Conservation (phyloP, 2,888 invertebrate genomes). For the Dryobota labecula region DNA sequence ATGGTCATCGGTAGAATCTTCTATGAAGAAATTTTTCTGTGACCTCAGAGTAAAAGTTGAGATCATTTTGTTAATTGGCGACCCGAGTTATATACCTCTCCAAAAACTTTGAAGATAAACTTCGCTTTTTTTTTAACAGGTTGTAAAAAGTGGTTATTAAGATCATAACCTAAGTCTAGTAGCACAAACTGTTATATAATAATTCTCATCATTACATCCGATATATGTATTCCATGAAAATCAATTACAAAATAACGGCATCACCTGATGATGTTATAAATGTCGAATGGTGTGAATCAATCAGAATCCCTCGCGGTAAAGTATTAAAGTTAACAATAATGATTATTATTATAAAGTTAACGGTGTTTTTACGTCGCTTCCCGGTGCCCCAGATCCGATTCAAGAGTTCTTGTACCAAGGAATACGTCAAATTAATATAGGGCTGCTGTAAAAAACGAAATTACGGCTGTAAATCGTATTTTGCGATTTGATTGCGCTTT, state of each 20-base stretch:
- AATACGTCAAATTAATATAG: conserved; percentile 52
- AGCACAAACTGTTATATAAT: background rate
- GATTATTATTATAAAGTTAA: conserved; percentile 52
- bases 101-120: background rate
- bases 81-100: background rate
- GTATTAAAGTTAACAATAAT: conserved; percentile 51
- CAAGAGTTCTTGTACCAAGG: conserved; percentile 35
- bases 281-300: conserved; percentile 46
- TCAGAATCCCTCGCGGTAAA: conserved; percentile 26
- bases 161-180: background rate
- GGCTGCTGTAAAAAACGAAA: conserved; percentile 51
- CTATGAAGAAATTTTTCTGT: background rate
- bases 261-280: conserved; percentile 38
- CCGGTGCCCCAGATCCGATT: conserved; percentile 53
- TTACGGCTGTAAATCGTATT: conserved; percentile 41
- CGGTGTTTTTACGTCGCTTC: conserved; percentile 59
- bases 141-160: too few species aligned
- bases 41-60: background rate
- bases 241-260: conserved; percentile 35
- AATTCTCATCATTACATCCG: background rate
- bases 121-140: too few species aligned
- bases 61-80: background rate
- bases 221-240: conserved; percentile 28
- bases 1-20: background rate
- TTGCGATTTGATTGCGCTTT: conserved; percentile 43